These are phyloP conservation scores for Callionymus lyra DNA, from an alignment of 2,113 vertebrate genomes.

Conservation along the genomic window DNA sequence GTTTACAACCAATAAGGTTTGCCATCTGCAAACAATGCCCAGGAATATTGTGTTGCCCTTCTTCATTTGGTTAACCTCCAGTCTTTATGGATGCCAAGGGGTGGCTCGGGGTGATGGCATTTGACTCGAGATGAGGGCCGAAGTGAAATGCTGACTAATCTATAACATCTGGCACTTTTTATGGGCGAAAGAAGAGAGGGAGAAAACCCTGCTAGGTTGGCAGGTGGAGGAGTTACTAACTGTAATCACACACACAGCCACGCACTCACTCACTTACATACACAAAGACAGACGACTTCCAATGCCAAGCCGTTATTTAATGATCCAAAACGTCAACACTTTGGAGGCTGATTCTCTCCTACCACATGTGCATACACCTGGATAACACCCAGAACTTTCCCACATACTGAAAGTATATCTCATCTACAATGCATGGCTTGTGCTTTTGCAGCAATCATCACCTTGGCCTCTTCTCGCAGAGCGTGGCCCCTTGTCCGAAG, in stretches of 20 bases:
- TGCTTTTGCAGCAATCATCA: slow-evolving; percentile 33
- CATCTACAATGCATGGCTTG: slow-evolving; percentile 3
- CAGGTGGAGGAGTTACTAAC: slow-evolving; percentile 43
- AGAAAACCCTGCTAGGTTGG: slow-evolving; percentile 40
- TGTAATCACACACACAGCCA: slow-evolving; percentile 19
- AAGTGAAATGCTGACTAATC: slow-evolving; percentile 52
- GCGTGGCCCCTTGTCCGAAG: slow-evolving; percentile 21
- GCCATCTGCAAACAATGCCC: slow-evolving; percentile 57
- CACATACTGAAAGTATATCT: slow-evolving; percentile 2
- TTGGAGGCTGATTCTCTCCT: slow-evolving; percentile 1
- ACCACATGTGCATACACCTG: slow-evolving; percentile 2
- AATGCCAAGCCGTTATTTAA: slow-evolving; percentile 22
- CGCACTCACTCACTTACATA: slow-evolving; percentile 17
- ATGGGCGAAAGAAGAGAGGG: slow-evolving; percentile 28
- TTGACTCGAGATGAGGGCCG: slow-evolving; percentile 46
- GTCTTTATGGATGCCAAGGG: slow-evolving; percentile 52
- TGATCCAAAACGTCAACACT: slow-evolving; percentile 21
- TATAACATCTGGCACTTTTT: slow-evolving; percentile 53
- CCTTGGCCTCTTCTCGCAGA: slow-evolving; percentile 15
- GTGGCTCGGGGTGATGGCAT: slow-evolving; percentile 53
- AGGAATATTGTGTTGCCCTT: slow-evolving; percentile 50
- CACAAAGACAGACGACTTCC: slow-evolving; percentile 16
- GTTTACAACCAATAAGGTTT: slow-evolving; percentile 53
- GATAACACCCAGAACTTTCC: background rate
- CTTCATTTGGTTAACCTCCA: slow-evolving; percentile 59